phyloP scores from a whole-genome alignment of 2,113 vertebrate genomes.

The Festucalex cinctus region DNA sequence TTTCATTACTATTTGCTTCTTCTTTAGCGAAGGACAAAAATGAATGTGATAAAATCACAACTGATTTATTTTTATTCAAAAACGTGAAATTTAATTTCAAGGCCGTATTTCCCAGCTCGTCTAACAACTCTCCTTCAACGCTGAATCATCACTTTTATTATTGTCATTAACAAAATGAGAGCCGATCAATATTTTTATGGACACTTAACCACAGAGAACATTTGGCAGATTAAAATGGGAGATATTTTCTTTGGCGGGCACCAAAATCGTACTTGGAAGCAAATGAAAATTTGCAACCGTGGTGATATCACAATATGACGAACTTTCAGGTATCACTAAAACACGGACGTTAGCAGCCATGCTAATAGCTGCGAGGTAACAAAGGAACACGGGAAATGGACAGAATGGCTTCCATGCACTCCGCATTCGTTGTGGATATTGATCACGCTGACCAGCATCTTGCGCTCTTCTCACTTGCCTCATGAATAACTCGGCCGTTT shows the following conservation, averaged over 20 bases:
- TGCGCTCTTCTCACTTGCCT: slow-evolving; percentile 9
- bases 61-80: too few relatives aligned
- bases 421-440: slow-evolving; percentile 8
- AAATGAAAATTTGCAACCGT: neutral
- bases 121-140: neutral
- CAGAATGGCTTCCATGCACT: neutral
- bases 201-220: slow-evolving; percentile 3
- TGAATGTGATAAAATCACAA: too few relatives aligned
- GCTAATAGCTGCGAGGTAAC: neutral
- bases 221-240: slow-evolving; percentile 1
- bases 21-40: too few relatives aligned
- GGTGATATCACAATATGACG: neutral
- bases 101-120: neutral
- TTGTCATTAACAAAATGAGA: slow-evolving; percentile 3
- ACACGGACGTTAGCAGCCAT: neutral
- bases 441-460: slow-evolving; percentile 27
- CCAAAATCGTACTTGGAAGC: neutral
- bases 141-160: slow-evolving; percentile 5
- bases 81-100: neutral
- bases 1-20: too few relatives aligned
- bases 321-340: neutral
- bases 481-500: slow-evolving; percentile 56
- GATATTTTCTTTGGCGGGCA: neutral
- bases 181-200: slow-evolving; percentile 5
- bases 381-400: neutral